Base-by-base conservation (phyloP, 2,888 invertebrate genomes). In the Sinopyrophorus schimmeli region DNA sequence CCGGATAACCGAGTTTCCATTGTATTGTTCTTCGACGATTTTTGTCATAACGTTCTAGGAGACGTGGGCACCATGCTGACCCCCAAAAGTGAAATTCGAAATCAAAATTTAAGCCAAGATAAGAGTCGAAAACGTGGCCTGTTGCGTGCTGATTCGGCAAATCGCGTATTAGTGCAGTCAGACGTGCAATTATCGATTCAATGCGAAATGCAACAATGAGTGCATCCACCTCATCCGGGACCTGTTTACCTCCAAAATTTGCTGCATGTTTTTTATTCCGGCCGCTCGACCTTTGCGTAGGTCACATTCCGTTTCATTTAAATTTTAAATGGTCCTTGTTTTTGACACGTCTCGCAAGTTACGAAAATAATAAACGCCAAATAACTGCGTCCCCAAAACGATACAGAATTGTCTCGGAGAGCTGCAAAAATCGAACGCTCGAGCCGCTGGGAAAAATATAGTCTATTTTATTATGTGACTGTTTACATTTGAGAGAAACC, bases 171-270 rank as follows among this genome's bases (percentile, higher is more conserved):
- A 49, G 50, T 38, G 47, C 30, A 46, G 47, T 47, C 50, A 41
- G 53, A 53, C 53, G 47, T 53, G 37, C 53, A 55, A 55, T 53
- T 52, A 55, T 53, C 47, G 42, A 47, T 53, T 49, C 43, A 55
- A 53, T 48, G 47, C 47, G 50, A 55, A 53, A 42, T 48, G 38
- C 48, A 48, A 42, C 38, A 46, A 38, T 32, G 46, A 32, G 46
- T 46, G 50, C 50, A 54, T 51, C 42, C 41, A 54, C 50, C 51
- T 40, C 39, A 24, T 23, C 14, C 44, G 21, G 37, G 44, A 50
- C 50, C 40, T 39, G 50, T 49, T 49, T 50, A 39, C 39, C 39
- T 44, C 44, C 30, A 44, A 49, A 37, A 39, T 44, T 35, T 43
- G 38, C 27, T 32, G 39, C 34, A 39, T 35, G 35, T 40, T 43